These are phyloP conservation scores for Ochropleura plecta DNA, from an alignment of 2,888 invertebrate species.

Conservation along the genomic window DNA sequence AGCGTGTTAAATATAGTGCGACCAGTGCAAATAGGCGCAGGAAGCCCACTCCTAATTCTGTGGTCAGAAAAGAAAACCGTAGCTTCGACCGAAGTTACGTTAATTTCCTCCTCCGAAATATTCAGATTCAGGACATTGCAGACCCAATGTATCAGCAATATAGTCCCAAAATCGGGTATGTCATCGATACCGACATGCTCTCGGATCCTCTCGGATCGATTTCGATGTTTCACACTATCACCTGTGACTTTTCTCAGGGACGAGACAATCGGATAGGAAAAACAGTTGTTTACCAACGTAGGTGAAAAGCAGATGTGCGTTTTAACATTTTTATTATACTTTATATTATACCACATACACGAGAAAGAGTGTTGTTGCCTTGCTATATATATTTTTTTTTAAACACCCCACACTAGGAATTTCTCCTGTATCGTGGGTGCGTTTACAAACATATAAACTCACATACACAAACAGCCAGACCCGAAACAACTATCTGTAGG, in stretches of 20 bases:
- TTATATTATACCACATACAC: slow-evolving; percentile 74
- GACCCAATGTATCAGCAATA: slow-evolving; percentile 78
- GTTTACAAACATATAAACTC: too few species aligned
- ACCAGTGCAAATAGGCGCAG: background rate
- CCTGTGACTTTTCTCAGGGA: slow-evolving; percentile 78
- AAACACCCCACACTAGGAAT: too few species aligned
- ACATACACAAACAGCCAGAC: too few species aligned
- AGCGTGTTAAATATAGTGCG: background rate
- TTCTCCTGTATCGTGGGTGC: too few species aligned
- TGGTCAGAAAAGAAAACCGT: too few species aligned
- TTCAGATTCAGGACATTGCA: slow-evolving; percentile 86
- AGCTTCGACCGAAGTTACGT: too few species aligned
- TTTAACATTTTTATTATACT: slow-evolving; percentile 66
- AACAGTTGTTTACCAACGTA: slow-evolving; percentile 83
- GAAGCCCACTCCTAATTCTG: background rate
- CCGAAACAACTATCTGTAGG: too few species aligned
- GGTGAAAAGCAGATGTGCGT: slow-evolving; percentile 83
- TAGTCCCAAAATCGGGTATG: slow-evolving; percentile 86
- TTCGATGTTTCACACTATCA: slow-evolving; percentile 69
- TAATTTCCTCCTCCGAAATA: slow-evolving; percentile 60
- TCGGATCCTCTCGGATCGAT: slow-evolving; percentile 65
- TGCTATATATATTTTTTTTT: too few species aligned
- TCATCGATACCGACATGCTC: slow-evolving; percentile 77
- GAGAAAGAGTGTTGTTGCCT: slow-evolving; percentile 61
- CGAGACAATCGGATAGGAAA: slow-evolving; percentile 70